phyloP scores from a whole-genome alignment of 2,113 vertebrate genomes.

The Tupaia tana region DNA sequence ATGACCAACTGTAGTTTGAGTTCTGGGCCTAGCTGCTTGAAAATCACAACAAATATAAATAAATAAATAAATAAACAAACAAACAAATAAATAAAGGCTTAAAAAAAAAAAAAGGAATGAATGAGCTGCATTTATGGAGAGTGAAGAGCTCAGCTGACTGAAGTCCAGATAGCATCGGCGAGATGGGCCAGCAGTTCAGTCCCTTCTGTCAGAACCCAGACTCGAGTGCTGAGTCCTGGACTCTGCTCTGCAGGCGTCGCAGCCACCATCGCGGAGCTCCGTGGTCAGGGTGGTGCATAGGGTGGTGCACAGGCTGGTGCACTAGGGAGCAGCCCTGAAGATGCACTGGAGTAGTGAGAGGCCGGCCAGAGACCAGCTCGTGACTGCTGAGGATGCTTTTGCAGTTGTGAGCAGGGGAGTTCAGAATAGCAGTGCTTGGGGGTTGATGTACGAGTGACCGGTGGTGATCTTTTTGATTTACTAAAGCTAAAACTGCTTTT shows the following conservation, averaged over 20 bases:
- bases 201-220: background rate
- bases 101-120: background rate
- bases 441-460: background rate
- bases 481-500: too few relatives aligned
- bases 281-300: background rate
- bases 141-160: background rate
- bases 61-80: too few relatives aligned
- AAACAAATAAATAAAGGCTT: too few relatives aligned
- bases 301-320: too few relatives aligned
- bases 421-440: background rate
- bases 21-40: too few relatives aligned
- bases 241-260: background rate
- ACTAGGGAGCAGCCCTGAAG: background rate
- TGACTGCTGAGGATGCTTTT: background rate
- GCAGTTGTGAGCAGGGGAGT: background rate
- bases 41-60: too few relatives aligned
- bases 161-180: background rate
- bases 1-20: too few relatives aligned
- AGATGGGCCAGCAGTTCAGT: background rate
- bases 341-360: background rate
- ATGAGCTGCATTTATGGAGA: background rate
- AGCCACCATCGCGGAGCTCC: background rate
- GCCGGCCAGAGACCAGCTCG: background rate
- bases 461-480: background rate
- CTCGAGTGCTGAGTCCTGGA: background rate